A percentile compares a stretch with the other conserved stretches of the same genome.
Conservation (phyloP, 2,888 invertebrate genomes). For the Monoplex corrugatus region DNA sequence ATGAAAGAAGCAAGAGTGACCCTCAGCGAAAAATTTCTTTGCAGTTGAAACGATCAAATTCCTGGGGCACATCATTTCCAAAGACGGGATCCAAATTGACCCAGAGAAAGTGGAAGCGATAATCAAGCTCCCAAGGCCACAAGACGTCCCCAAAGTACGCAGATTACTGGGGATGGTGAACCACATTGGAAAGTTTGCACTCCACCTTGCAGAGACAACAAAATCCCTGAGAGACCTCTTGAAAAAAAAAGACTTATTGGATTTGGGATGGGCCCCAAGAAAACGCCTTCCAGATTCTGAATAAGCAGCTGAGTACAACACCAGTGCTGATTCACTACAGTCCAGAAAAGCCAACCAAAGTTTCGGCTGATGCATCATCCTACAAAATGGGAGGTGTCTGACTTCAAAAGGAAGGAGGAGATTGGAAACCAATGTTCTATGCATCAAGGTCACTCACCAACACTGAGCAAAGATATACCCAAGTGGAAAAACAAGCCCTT, state of each 20-base stretch:
- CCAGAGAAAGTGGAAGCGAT: neutral
- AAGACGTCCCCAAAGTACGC: neutral
- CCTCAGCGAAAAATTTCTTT: neutral
- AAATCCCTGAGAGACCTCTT: conserved; percentile 6
- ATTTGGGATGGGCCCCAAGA: neutral
- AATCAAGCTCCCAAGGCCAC: neutral
- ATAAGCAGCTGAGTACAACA: neutral
- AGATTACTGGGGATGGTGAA: conserved; percentile 6
- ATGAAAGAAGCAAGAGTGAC: neutral
- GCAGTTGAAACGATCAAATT: neutral
- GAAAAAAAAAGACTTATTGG: neutral
- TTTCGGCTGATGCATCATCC: too few species aligned
- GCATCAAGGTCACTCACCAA: conserved; percentile 16
- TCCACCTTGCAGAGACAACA: conserved; percentile 8
- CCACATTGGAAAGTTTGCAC: conserved; percentile 25
- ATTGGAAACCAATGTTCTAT: conserved; percentile 3
- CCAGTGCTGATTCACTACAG: neutral
- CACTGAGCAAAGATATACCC: conserved; percentile 29
- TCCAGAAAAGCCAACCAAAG: neutral
- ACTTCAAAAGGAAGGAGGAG: conserved; percentile 25
- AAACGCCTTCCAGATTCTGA: neutral
- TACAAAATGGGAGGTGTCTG: neutral
- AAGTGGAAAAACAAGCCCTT: too few species aligned
- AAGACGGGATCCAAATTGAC: neutral
- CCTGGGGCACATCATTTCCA: neutral